Conservation (phyloP, 2,113 vertebrate species). For the Nothobranchius kuhntae region DNA sequence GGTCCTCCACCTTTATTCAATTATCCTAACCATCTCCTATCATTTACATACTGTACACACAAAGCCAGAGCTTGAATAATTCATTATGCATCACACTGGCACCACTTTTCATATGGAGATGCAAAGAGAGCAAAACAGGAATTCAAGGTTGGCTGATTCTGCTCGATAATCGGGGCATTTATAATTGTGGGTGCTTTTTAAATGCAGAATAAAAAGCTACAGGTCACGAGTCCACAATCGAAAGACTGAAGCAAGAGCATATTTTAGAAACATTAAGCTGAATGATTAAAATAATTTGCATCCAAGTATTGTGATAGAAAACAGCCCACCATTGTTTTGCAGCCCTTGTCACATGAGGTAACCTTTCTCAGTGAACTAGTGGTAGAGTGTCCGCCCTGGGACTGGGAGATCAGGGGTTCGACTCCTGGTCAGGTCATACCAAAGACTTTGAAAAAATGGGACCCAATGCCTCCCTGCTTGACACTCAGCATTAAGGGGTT, state of each 20-base stretch:
- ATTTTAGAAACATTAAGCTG: background rate
- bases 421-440: too few relatives aligned
- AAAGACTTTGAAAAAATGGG: too few relatives aligned
- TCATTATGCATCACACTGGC: constrained; percentile 65
- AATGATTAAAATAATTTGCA: constrained; percentile 19
- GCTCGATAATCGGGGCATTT: constrained; percentile 46
- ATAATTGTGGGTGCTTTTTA: constrained; percentile 41
- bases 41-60: constrained; percentile 57
- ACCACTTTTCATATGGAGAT: constrained; percentile 50
- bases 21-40: constrained; percentile 62
- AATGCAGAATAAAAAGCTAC: constrained; percentile 45
- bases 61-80: constrained; percentile 67
- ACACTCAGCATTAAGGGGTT: too few relatives aligned
- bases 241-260: background rate
- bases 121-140: constrained; percentile 38
- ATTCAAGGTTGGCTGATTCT: constrained; percentile 44
- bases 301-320: constrained; percentile 9
- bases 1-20: constrained; percentile 64
- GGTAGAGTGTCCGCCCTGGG: too few relatives aligned
- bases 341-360: background rate
- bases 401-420: too few relatives aligned
- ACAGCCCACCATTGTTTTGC: background rate
- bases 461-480: too few relatives aligned
- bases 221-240: constrained; percentile 18
- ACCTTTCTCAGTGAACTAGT: too few relatives aligned